Percentiles rank a stretch among this genome's conserved stretches.
Conservation (phyloP, 2,797 vertebrate species). For the Limosa lapponica region DNA sequence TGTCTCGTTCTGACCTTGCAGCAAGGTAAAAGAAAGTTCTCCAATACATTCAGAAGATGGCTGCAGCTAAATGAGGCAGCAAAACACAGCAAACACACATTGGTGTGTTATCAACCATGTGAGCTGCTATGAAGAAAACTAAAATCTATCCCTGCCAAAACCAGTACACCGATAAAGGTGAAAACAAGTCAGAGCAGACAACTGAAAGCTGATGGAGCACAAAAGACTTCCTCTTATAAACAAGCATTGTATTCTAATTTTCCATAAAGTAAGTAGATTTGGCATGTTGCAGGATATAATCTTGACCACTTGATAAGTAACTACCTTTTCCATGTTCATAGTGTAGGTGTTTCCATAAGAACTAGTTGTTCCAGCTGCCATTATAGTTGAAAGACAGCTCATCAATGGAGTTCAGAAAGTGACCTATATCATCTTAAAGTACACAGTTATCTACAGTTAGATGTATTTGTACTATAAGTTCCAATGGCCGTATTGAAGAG, state of each 20-base stretch:
- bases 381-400: neutral
- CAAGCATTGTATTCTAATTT: neutral
- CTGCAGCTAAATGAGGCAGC: neutral
- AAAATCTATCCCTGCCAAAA: neutral
- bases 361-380: neutral
- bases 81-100: neutral
- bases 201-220: neutral
- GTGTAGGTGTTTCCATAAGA: neutral
- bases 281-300: neutral
- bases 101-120: neutral
- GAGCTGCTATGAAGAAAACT: neutral
- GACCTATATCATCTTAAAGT: neutral
- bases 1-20: neutral
- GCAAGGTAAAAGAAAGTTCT: neutral
- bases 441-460: neutral
- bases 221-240: neutral
- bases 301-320: neutral
- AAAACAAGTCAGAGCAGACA: neutral
- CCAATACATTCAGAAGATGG: neutral
- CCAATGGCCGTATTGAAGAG: neutral
- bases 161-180: neutral
- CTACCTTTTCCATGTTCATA: neutral
- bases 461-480: neutral
- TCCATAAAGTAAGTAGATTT: neutral
- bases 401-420: neutral